Evolutionary conservation across 1,140 invertebrate species (phyloP).

Genomic region (Zaprionus camerounensis): DNA sequence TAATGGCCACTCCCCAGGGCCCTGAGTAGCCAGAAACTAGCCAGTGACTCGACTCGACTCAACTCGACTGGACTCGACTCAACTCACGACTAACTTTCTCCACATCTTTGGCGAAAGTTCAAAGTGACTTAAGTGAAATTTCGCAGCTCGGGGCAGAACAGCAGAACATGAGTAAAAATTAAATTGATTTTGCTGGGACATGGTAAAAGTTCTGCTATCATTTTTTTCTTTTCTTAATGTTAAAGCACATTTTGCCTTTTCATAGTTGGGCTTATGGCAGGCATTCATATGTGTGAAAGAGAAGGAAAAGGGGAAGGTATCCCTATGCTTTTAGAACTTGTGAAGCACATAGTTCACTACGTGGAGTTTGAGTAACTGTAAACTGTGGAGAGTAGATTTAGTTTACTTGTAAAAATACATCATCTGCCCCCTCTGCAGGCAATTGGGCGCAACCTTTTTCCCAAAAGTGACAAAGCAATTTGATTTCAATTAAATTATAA

Average conservation of each 20-base stretch:
- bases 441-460: background rate
- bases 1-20: constrained; percentile 63
- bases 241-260: constrained; percentile 40
- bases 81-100: constrained; percentile 58
- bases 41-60: constrained; percentile 46
- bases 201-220: constrained; percentile 44
- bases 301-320: background rate
- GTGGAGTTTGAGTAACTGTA: constrained; percentile 15
- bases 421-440: background rate
- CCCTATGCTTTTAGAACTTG: background rate
- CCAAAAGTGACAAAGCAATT: constrained; percentile 36
- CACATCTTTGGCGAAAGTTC: constrained; percentile 65
- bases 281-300: background rate
- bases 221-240: constrained; percentile 23
- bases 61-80: background rate
- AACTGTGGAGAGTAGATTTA: constrained; percentile 3
- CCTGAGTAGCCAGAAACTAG: constrained; percentile 51
- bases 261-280: constrained; percentile 43
- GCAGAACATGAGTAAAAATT: constrained; percentile 75
- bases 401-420: constrained; percentile 2
- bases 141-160: constrained; percentile 50
- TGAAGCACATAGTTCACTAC: background rate
- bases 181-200: constrained; percentile 78
- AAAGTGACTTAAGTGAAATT: constrained; percentile 81
- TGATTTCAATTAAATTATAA: constrained; percentile 73